Base-by-base conservation (phyloP, 2,113 vertebrate genomes). In the Tachysurus vachellii region DNA sequence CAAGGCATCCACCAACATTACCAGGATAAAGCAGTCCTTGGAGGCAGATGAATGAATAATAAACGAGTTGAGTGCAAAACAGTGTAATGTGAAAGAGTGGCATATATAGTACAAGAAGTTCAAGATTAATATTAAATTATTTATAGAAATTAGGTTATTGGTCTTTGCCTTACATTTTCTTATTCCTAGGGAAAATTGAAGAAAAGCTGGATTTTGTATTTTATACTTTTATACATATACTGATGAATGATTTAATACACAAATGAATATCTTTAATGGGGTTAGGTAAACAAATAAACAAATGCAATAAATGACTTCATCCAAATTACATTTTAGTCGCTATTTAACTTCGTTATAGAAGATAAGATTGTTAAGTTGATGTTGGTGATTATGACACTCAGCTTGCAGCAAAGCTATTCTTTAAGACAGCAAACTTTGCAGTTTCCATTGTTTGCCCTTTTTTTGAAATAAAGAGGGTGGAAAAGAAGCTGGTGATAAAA, bases 231-330 rank as follows among this genome's bases (percentile, higher is more conserved):
- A 36, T 36, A 36, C 64, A 66, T 66, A 16, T 7, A 68, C 8
- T 68, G 64, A 31, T 68, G n/a, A 31, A 68, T 68, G n/a, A 16
- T 68, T 28, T 31, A 13, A 31, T 68, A 16, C 13, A 16, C n/a
- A 68, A 13, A 64, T 64, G 4, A 64, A 12, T 64, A n/a, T n/a
- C 12, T 64, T 64, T 31, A 6, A 68, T 31, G 1, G 28, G 4
- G 10, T 28, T 4, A 14, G 6, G n/a, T 16, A 71, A 71, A 42
- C 31, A 42, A 17, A 71, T 42, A 42, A 59, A 59, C 62, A 12
- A 66, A n/a, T 66, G 10, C 1, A 44, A 19, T 23, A 84, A 54
- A 42, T 85, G 84, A 83, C 88, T 77, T 87, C 68, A 82, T 14
- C 11, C 13, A 83, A 62, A 81, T 64, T 80, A 83, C 82, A 14